Base-by-base conservation (phyloP, 2,113 vertebrate species). In the Leptodactylus fuscus region DNA sequence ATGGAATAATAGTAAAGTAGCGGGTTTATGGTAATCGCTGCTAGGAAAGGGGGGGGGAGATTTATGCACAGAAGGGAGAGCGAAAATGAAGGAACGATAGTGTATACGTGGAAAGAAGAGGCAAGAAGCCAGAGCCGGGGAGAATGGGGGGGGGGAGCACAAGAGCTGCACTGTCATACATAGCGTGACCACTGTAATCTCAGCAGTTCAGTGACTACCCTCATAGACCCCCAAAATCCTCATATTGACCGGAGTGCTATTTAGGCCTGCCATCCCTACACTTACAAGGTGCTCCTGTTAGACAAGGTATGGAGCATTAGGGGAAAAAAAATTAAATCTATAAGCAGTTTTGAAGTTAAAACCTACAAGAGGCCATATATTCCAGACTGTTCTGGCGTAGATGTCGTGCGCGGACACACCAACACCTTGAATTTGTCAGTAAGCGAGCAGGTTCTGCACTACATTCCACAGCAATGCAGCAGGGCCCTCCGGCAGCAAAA, bases 21-120 rank as follows among this genome's bases (percentile, higher is more conserved):
- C 74, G 53, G 74, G 41, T 34, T 51, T 44, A 73, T 73, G n/a
- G 24, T 75, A 27, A 75, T 75, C 44, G 22, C 80, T 27, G 36
- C 41, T 27, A 15, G 36, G 9, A 51, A 32, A 22, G 44, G 62
- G 55, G 12, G 44, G 62, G 55, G 12, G 20, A 75, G 69, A 60
- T 74, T 48, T 60, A 75, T 60, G 15, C 24, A 27, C 16, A 22
- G 36, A 29, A 44, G 49, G 41, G 51, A 20, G 4, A 60, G 55
- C 15, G 22, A 20, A 84, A 75, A 36, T 3, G 29, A 27, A 22
- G 67, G 24, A 24, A 48, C 34, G 38, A 83, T 41, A 58, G n/a
- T 74, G 69, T 83, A 32, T 13, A 83, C 51, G 16, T 74, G 51
- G 81, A 82, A 82, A 82, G 81, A 71, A 22, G 44, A 69, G 65